These are phyloP conservation scores for Rhinolophus ferrumequinum DNA, from an alignment of 2,113 vertebrate genomes.

Conservation along the genomic window DNA sequence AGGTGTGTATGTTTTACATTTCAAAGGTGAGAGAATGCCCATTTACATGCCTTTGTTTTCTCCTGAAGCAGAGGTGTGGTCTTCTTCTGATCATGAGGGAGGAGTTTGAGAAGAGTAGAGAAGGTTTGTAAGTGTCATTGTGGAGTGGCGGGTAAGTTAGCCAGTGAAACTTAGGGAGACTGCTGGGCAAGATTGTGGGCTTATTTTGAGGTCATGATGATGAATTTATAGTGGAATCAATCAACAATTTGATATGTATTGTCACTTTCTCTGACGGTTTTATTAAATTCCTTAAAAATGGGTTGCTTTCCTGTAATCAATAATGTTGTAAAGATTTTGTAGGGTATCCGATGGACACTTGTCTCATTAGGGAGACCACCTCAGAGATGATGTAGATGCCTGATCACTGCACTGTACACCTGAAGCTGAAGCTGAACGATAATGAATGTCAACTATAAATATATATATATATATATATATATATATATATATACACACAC, in stretches of 20 bases:
- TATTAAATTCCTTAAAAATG: background rate
- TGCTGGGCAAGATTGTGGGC: background rate
- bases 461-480: fast-evolving
- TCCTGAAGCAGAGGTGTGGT: background rate
- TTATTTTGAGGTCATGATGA: background rate
- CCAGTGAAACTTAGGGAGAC: background rate
- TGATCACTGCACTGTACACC: too few species aligned
- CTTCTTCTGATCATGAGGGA: background rate
- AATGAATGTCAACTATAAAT: too few species aligned
- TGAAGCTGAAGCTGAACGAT: too few species aligned
- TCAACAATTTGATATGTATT: background rate
- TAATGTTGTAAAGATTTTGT: too few species aligned
- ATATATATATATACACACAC: too few species aligned
- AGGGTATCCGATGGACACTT: too few species aligned
- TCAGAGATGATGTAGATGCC: too few species aligned
- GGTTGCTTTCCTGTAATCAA: background rate
- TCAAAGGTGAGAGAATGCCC: background rate
- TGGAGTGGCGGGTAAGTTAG: background rate
- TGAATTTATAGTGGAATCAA: background rate
- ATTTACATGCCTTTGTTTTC: background rate
- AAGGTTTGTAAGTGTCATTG: background rate
- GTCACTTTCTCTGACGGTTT: background rate
- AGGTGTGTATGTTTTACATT: background rate
- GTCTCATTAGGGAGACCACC: too few species aligned
- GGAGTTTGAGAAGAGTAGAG: background rate